Base-by-base conservation (phyloP, 2,888 invertebrate genomes). In the Cataglyphis livida region DNA sequence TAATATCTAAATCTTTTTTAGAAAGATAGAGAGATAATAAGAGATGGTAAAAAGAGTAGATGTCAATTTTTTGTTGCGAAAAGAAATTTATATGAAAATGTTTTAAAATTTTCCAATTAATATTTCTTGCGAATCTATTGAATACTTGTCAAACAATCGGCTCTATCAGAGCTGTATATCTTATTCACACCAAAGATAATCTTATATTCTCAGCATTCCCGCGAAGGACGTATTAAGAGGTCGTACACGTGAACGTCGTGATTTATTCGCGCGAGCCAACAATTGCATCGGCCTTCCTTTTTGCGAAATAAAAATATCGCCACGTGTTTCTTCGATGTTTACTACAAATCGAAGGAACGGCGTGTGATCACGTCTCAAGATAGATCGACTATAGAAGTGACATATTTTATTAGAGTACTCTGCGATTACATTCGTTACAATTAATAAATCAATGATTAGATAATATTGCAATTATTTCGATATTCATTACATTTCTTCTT, bases 271-370 rank as follows among this genome's bases (percentile, higher is more conserved):
- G 4, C 18, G 7, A 32, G 32, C 7, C 48, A 25, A 35, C 59
- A 59, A 35, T 21, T 71, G 35, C 71, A 38, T 38, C 51, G 38
- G 4, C 25, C 7, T 28, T 65, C 38, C 25, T 25, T 54, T 78
- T 35, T 70, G 21, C 32, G 5, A 18, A 18, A 71, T 35, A 25
- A 48, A 61, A 79, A 79, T 41, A 59, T 48, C 5, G 10, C 10
- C 57, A 70, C 12, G 21, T 68, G 68, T 59, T 44, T 7, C 71
- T 18, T 25, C 44, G 32, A 61, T 71, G 54, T 57, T 76, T 57
- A 41, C 57, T 21, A 28, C n/a, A 28, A 21, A 57, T 21, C 41
- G 21, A 28, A 57, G 12, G 9, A n/a, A 57, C n/a, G 21, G 15
- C 48, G 21, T 38, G 54, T 12, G n/a, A 38, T 41, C 41, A 15